These are phyloP conservation scores for Aphrocallistes beatrix DNA, from an alignment of 37 sponge, comb jelly and placozoan species.

Conservation along the genomic window DNA sequence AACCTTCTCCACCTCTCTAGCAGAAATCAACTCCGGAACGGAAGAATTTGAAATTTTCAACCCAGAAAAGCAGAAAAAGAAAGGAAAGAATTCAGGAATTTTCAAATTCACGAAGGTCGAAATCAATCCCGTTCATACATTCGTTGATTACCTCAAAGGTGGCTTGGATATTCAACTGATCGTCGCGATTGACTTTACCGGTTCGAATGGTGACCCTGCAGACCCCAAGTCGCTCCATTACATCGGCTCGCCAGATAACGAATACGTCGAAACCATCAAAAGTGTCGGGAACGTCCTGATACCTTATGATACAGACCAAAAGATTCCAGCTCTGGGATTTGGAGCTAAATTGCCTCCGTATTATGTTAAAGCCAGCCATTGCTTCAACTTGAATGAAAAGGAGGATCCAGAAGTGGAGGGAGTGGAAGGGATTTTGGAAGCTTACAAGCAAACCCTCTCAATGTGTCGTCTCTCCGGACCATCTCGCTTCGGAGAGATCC, in stretches of 20 bases:
- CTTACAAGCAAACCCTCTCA: not conserved
- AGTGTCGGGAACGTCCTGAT: constrained; percentile 67
- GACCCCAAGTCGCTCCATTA: not conserved
- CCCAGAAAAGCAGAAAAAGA: constrained; percentile 23
- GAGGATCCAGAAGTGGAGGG: constrained; percentile 31
- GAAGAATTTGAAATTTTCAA: constrained; percentile 20
- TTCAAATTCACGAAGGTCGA: constrained; percentile 27
- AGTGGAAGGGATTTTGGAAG: constrained; percentile 22
- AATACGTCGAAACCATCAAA: constrained; percentile 58
- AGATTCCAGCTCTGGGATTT: constrained; percentile 29
- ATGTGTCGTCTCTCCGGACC: not conserved
- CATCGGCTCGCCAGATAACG: constrained; percentile 42
- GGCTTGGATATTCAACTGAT: constrained; percentile 65
- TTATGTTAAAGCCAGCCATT: constrained; percentile 20
- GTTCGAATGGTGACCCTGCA: not conserved
- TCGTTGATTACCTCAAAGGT: constrained; percentile 62
- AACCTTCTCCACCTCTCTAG: constrained; percentile 30
- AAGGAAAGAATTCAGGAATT: constrained; percentile 29
- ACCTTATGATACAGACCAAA: constrained; percentile 49
- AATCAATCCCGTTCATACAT: constrained; percentile 43
- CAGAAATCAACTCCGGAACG: constrained; percentile 50
- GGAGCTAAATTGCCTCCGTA: constrained; percentile 36
- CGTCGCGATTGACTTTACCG: constrained; percentile 66
- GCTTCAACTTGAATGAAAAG: constrained; percentile 28
- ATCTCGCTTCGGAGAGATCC: not conserved